Base-by-base conservation (phyloP, 1,140 invertebrate genomes). In the Neodiprion virginianus region DNA sequence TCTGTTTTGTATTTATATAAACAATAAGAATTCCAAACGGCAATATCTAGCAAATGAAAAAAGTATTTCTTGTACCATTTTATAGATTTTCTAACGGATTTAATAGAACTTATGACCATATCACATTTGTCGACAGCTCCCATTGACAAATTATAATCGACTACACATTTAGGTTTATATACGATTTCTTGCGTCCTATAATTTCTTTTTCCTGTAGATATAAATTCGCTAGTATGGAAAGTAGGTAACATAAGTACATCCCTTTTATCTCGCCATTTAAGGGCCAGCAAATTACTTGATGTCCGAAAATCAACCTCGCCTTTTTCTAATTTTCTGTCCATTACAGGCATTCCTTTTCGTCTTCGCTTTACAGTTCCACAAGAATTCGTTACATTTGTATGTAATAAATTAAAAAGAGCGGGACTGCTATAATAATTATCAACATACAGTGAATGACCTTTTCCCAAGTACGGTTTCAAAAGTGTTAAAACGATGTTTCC, bases 341-440 rank as follows among this genome's bases (percentile, higher is more conserved):
- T 71, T 61, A 70, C 70, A 11, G 83, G 82, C 81, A 86, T 82
- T 71, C 71, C 72, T 75, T 81, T 81, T 76, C 81, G 70, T 28
- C 80, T 80, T 71, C 79, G 75, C 73, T 75, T 78, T 49, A 85
- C 83, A 11, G 83, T 85, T 49, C 82, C 83, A 76, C 81, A 80
- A 23, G 75, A 78, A 76, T 79, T 78, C n/a, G 83, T 87, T 61
- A 79, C 69, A 72, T 80, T 78, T 9, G 76, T 17, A 68, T 81
- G 74, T 21, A 86, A 76, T 9, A 76, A 79, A 17, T 79, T 69
- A 66, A 79, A 82, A 48, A 88, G 76, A 28, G 40, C 71, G 9
- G 84, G 85, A 73, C 82, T 84, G 7, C 83, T 84, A 74, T 88
- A 88, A 72, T 76, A 88, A 74, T 85, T 88, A 75, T 88, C 86